Conservation (phyloP, 2,113 vertebrate genomes). For the Callopanchax toddi region DNA sequence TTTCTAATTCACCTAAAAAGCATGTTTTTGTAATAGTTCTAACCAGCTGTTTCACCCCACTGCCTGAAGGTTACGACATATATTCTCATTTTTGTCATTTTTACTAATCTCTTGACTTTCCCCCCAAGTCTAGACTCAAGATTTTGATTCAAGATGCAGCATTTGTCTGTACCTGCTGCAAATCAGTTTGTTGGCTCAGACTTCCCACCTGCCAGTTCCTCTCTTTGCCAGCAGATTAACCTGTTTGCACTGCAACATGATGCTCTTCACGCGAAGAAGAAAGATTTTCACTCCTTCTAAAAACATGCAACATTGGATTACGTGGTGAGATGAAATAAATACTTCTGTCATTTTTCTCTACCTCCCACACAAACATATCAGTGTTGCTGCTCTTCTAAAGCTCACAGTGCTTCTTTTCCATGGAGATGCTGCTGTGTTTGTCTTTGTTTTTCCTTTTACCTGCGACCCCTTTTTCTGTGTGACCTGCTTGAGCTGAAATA, state of each 20-base stretch:
- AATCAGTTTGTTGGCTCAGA: slow-evolving; percentile 9
- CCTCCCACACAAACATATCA: background rate
- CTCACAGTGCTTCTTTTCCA: background rate
- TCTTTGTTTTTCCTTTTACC: slow-evolving; percentile 32
- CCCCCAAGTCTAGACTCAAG: too few species aligned
- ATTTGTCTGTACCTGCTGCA: slow-evolving; percentile 10
- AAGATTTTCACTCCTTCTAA: slow-evolving; percentile 1
- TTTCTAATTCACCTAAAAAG: too few species aligned
- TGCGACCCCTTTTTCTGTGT: slow-evolving; percentile 28
- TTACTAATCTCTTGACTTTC: too few species aligned
- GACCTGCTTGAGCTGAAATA: slow-evolving; percentile 42
- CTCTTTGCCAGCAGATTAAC: slow-evolving; percentile 27
- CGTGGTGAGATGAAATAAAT: slow-evolving; percentile 5
- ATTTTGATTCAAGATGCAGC: too few species aligned
- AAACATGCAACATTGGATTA: background rate
- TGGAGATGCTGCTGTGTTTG: slow-evolving; percentile 10
- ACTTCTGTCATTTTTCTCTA: slow-evolving; percentile 3
- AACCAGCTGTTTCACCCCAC: too few species aligned
- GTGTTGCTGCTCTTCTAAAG: background rate
- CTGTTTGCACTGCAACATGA: slow-evolving; percentile 9
- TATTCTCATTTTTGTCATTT: too few species aligned
- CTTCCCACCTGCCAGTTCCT: slow-evolving; percentile 26
- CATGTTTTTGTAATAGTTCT: too few species aligned
- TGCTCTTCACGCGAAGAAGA: slow-evolving; percentile 1
- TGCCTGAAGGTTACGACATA: too few species aligned